phyloP scores from a whole-genome alignment of 2,888 invertebrate species.

The Synanthedon tipuliformis region DNA sequence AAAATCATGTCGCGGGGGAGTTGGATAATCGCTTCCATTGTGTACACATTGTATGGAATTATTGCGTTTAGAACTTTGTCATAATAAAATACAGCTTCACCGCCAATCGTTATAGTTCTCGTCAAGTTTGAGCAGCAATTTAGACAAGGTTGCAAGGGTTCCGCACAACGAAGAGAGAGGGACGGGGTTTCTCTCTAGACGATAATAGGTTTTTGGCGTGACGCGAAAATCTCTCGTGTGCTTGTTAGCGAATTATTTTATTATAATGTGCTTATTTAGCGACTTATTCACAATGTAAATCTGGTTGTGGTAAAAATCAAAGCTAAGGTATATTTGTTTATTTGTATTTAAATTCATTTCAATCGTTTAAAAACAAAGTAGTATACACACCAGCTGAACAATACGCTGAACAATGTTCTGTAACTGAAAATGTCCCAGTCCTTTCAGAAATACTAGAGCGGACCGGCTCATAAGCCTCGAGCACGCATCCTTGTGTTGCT shows the following conservation, averaged over 20 bases:
- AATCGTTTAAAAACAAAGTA: no score
- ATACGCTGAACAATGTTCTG: no score
- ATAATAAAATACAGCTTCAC: slow-evolving; percentile 15
- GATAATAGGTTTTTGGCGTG: slow-evolving; percentile 62
- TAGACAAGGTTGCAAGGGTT: slow-evolving; percentile 45
- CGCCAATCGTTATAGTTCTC: slow-evolving; percentile 11
- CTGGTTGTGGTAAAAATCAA: neutral
- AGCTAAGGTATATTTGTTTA: no score
- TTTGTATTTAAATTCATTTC: no score
- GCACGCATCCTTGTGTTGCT: no score
- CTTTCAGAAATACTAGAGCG: no score
- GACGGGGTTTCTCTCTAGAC: slow-evolving; percentile 55
- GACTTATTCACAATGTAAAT: slow-evolving; percentile 30
- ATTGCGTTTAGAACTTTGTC: slow-evolving; percentile 48
- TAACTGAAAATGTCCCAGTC: no score
- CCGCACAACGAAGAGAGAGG: slow-evolving; percentile 37
- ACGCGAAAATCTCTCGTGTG: slow-evolving; percentile 59
- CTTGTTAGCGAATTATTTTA: slow-evolving; percentile 60
- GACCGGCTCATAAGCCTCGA: no score
- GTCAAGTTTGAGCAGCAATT: slow-evolving; percentile 14
- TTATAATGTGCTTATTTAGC: slow-evolving; percentile 49
- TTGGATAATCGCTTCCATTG: slow-evolving; percentile 64
- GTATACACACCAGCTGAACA: no score
- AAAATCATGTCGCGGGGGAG: slow-evolving; percentile 66
- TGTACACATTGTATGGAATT: slow-evolving; percentile 53